Conservation (phyloP, 2,113 vertebrate genomes). For the Oreotrochilus melanogaster region DNA sequence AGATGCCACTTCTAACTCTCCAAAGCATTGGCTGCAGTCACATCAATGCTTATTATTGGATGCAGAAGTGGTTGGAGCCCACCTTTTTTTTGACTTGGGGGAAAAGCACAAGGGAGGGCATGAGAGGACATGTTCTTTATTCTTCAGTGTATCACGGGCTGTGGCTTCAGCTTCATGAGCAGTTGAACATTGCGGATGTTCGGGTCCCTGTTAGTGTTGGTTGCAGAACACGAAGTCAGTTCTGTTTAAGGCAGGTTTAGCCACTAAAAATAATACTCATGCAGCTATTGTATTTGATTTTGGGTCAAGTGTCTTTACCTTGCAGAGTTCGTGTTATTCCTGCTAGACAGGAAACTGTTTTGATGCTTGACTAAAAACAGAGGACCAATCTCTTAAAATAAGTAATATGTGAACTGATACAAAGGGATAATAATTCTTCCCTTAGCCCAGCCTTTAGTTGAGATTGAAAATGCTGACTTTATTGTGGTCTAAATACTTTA, state of each 20-base stretch:
- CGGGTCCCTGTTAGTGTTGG: not conserved
- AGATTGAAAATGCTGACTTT: not conserved
- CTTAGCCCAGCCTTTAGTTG: not conserved
- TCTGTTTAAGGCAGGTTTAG: not conserved
- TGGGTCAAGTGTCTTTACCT: not conserved
- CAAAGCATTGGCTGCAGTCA: not conserved
- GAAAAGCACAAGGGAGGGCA: not conserved
- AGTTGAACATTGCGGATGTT: not conserved
- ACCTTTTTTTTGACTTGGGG: not conserved
- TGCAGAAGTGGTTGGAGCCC: not conserved
- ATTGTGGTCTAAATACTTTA: not conserved
- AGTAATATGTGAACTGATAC: not conserved
- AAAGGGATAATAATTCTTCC: not conserved
- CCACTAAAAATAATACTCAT: not conserved
- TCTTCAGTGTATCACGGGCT: accelerated
- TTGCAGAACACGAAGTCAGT: not conserved
- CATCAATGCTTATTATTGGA: not conserved
- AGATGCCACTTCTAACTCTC: not conserved
- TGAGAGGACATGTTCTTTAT: not conserved
- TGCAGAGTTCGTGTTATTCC: not conserved
- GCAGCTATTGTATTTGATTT: not conserved
- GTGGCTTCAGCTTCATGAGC: not conserved
- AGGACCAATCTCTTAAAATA: not conserved
- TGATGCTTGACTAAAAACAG: not conserved
- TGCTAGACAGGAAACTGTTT: not conserved